Conservation (phyloP, 1,140 invertebrate species). For the Caenorhabditis latens region DNA sequence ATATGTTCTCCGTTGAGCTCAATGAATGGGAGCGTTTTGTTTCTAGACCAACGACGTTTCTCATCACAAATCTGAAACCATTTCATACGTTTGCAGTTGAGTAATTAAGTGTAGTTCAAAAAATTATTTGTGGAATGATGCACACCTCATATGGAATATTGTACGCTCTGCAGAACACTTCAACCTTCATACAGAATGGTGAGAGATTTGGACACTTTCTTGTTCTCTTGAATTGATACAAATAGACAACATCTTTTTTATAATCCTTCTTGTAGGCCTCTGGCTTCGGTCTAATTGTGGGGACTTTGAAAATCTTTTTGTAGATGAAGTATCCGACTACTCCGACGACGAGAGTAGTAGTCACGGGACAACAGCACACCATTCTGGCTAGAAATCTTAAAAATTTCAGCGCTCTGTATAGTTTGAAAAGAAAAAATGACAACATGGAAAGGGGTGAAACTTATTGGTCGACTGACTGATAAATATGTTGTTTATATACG, state of each 20-base stretch:
- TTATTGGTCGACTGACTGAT: neutral
- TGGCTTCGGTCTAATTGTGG: slow-evolving; percentile 17
- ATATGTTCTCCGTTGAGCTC: slow-evolving; percentile 76
- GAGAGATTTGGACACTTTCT: slow-evolving; percentile 89
- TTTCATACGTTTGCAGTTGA: too few species aligned
- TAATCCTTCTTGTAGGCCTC: slow-evolving; percentile 46
- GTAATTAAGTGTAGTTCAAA: neutral
- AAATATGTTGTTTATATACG: slow-evolving; percentile 16
- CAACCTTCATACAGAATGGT: slow-evolving; percentile 92
- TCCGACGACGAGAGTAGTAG: slow-evolving; percentile 1
- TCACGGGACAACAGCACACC: neutral
- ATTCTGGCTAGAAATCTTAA: slow-evolving; percentile 2
- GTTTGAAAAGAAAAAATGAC: slow-evolving; percentile 2
- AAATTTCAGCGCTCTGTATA: neutral
- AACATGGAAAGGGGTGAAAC: neutral
- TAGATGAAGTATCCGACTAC: slow-evolving; percentile 28
- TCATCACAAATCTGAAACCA: slow-evolving; percentile 36
- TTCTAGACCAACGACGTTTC: slow-evolving; percentile 51
- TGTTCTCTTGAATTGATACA: slow-evolving; percentile 80
- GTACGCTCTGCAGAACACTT: slow-evolving; percentile 90
- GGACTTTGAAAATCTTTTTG: slow-evolving; percentile 11
- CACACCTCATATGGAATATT: slow-evolving; percentile 90
- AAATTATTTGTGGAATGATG: neutral
- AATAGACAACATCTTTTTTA: slow-evolving; percentile 61
- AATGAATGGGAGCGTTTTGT: slow-evolving; percentile 69